Conservation (phyloP, 2,797 vertebrate genomes). For the Eremophila alpestris region DNA sequence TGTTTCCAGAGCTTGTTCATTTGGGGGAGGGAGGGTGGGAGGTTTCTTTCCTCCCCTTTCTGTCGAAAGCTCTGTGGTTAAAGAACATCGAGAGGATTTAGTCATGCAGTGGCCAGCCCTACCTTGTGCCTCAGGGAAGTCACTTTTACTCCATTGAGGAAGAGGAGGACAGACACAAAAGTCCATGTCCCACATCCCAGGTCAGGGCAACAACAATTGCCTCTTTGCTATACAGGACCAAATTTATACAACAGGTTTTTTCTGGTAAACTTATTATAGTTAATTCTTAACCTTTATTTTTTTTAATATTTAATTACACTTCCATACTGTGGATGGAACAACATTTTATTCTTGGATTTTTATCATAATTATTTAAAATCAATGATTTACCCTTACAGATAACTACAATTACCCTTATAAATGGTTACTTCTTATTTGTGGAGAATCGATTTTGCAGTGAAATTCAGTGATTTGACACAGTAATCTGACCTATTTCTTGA, state of each 20-base stretch:
- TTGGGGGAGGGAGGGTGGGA: neutral
- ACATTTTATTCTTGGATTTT: neutral
- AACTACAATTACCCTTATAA: neutral
- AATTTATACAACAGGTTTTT: neutral
- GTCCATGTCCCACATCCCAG: neutral
- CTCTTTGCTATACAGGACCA: neutral
- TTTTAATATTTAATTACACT: neutral
- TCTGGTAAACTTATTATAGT: neutral
- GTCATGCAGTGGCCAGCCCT: neutral
- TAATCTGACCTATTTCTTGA: neutral
- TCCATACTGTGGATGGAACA: neutral
- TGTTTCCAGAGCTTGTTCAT: neutral
- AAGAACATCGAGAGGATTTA: neutral
- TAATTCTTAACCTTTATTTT: neutral
- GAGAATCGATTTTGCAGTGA: neutral
- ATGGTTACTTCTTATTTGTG: neutral
- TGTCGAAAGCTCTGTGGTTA: neutral
- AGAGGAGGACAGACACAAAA: neutral
- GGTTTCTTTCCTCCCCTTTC: neutral
- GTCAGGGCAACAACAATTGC: neutral
- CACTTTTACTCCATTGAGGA: neutral
- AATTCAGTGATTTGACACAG: neutral
- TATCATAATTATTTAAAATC: neutral
- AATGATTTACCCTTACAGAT: neutral
- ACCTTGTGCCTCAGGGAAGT: neutral